Conservation (phyloP, 2,888 invertebrate genomes). For the Smittia sp. region DNA sequence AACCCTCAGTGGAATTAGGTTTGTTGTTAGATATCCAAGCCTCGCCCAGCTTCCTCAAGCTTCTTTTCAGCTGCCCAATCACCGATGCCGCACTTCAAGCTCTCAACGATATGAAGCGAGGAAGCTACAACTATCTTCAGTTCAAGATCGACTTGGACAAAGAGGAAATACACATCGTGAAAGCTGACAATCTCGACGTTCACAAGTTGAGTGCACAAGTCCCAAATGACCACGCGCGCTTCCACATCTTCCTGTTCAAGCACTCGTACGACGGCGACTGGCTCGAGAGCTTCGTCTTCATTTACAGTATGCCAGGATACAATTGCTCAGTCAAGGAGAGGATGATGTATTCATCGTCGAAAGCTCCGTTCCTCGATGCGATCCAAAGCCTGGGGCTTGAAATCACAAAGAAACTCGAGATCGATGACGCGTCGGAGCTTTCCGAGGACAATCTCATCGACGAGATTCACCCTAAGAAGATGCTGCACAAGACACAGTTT, state of each 20-base stretch:
- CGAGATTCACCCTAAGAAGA: conserved; percentile 90
- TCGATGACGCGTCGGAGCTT: conserved; percentile 84
- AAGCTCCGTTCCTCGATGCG: conserved; percentile 82
- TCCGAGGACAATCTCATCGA: conserved; percentile 88
- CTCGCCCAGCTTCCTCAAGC: too few relatives aligned
- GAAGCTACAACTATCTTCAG: conserved; percentile 85
- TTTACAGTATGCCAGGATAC: conserved; percentile 98
- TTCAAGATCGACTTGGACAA: conserved; percentile 79
- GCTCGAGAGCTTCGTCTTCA: conserved; percentile 84
- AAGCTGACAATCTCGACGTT: conserved; percentile 66
- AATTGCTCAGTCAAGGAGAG: conserved; percentile 93
- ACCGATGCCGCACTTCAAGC: conserved; percentile 75
- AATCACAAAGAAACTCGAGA: conserved; percentile 88
- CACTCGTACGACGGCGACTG: conserved; percentile 93
- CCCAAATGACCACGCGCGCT: conserved; percentile 77
- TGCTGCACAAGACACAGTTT: conserved; percentile 85
- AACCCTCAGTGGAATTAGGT: conserved; percentile 88
- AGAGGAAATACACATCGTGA: conserved; percentile 82
- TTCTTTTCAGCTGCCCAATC: conserved; percentile 84
- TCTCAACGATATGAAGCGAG: conserved; percentile 68
- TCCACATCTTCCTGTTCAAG: conserved; percentile 86
- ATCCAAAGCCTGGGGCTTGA: conserved; percentile 75
- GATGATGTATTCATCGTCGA: conserved; percentile 98
- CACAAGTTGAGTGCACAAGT: conserved; percentile 72
- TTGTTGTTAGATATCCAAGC: too few relatives aligned